Conservation (phyloP, 1,140 invertebrate genomes). For the Lutraria rhynchaena region DNA sequence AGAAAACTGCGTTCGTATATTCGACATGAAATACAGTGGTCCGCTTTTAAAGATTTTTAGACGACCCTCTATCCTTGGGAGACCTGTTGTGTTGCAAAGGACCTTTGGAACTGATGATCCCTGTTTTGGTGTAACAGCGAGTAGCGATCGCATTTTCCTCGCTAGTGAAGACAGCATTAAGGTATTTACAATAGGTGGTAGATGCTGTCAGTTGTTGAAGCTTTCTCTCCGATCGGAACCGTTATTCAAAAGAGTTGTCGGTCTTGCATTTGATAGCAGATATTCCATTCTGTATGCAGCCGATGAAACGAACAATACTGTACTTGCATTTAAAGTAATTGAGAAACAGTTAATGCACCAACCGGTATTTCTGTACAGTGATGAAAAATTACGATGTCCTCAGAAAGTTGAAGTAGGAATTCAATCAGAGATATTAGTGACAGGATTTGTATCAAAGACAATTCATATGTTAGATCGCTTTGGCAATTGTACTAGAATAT, state of each 20-base stretch:
- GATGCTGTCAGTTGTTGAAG: slow-evolving; percentile 6
- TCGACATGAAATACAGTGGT: slow-evolving; percentile 28
- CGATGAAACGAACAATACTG: slow-evolving; percentile 20
- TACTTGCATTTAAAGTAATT: slow-evolving; percentile 2
- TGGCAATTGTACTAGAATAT: slow-evolving; percentile 5
- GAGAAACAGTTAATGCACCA: not conserved
- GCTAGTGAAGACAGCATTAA: slow-evolving; percentile 34
- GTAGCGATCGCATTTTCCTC: not conserved
- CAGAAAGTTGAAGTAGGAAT: not conserved
- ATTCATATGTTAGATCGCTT: slow-evolving; percentile 7
- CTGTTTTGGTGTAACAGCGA: slow-evolving; percentile 11
- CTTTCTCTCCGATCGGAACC: not conserved
- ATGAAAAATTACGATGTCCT: slow-evolving; percentile 10
- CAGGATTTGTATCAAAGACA: slow-evolving; percentile 31
- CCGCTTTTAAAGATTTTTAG: slow-evolving; percentile 16
- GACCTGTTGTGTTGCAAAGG: not conserved
- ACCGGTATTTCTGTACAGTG: slow-evolving; percentile 1
- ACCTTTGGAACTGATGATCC: slow-evolving; percentile 12
- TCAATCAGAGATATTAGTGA: slow-evolving; percentile 10
- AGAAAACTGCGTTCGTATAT: slow-evolving; percentile 20
- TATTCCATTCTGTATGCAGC: slow-evolving; percentile 6
- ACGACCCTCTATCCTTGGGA: slow-evolving; percentile 15
- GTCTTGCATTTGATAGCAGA: slow-evolving; percentile 14
- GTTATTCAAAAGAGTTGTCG: slow-evolving; percentile 14
- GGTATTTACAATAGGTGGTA: slow-evolving; percentile 15